Base-by-base conservation (phyloP, 2,888 invertebrate genomes). In the Lepetodrilus schrolli region DNA sequence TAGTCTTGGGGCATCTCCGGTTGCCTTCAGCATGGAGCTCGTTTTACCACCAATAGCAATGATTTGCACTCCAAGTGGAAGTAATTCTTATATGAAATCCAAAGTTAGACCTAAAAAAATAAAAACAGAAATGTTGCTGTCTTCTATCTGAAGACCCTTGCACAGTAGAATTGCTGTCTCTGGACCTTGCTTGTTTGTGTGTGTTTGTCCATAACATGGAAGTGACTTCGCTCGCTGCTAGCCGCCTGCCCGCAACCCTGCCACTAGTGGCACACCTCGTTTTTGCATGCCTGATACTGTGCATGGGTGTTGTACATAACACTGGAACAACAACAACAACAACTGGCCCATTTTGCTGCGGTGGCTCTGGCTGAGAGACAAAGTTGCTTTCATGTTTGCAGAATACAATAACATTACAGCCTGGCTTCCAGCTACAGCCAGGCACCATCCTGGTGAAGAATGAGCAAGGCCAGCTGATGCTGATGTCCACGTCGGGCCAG, bases 381-480 rank as follows among this genome's bases (percentile, higher is more conserved):
- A n/a, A 43, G 50, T 21, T 38, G 17, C 38, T 73, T 58, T 49
- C 20, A 66, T 34, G 48, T 74, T 74, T 79, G 71, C 76, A 84
- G 84, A 80, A 79, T 71, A 84, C 86, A 17, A 84, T 86, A 30
- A 84, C 84, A 5, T 70, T 86, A 66, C 96, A 95, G 92, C 94
- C 95, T 83, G 38, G 43, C 47, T 95, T 95, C 43, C 85, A 82
- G 50, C 83, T 80, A 90, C 95, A 96, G 91, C 96, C 95, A 91
- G 70, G 94, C 78, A 95, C 96, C 91, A 93, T 98, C 91, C 93
- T 98, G 90, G 93, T 98, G 91, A 97, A 97, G 93, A 98, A 97
- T 90, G 98, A 98, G 92, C 97, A 96, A 93, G 98, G 98, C 89
- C 96, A 96, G 91, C 96, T 95, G 92, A 97, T 98, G 92, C 93